Conservation (phyloP, 2,888 invertebrate species). For the Drosophila nr. perissopoda region DNA sequence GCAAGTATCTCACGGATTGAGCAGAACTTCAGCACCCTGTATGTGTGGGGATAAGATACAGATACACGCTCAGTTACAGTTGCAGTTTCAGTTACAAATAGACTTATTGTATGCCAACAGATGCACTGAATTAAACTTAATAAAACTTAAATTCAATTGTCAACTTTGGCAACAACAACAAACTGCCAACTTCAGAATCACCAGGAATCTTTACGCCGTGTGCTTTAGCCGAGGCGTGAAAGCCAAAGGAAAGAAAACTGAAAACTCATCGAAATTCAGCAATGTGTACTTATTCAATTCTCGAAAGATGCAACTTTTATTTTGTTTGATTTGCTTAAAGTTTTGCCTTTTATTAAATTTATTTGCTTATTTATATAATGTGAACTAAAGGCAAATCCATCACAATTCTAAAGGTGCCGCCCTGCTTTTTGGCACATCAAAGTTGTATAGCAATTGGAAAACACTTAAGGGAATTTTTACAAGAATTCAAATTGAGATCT, state of each 20-base stretch:
- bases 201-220: constrained; percentile 4
- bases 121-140: constrained; percentile 45
- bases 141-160: constrained; percentile 39
- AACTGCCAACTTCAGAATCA: constrained; percentile 3
- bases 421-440: not conserved
- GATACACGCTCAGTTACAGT: constrained; percentile 2
- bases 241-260: constrained; percentile 9
- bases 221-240: not conserved
- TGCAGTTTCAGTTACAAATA: constrained; percentile 6
- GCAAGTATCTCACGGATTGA: constrained; percentile 82
- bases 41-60: not conserved
- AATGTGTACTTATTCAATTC: constrained; percentile 36
- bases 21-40: constrained; percentile 85
- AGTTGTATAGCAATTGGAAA: not conserved
- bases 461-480: not conserved
- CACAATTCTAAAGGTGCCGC: not conserved
- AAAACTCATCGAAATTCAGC: constrained; percentile 4
- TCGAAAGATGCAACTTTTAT: not conserved
- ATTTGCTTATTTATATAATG: not conserved
- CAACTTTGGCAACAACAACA: no score
- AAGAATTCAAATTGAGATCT: not conserved
- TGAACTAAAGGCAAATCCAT: not conserved
- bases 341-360: not conserved
- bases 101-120: constrained; percentile 2
- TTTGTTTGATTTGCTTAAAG: not conserved